Percentiles rank a stretch among this genome's conserved stretches.
phyloP scores from a whole-genome alignment of 1,140 invertebrate genomes.

The Drosophila asahinai region DNA sequence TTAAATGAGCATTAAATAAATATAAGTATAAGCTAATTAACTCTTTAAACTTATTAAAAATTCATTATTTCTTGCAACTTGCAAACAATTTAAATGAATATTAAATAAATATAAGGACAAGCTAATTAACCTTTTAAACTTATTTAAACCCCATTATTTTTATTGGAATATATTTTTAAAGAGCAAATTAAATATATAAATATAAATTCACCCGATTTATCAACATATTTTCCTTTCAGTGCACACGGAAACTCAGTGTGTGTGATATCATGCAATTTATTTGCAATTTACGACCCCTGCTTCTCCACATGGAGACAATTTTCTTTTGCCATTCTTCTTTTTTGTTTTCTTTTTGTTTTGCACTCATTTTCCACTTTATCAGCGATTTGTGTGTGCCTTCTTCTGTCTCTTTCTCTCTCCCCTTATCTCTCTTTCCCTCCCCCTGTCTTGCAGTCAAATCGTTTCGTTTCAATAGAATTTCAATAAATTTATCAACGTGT shows the following conservation, averaged over 20 bases:
- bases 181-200: not conserved
- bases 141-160: too few relatives aligned
- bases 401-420: not conserved
- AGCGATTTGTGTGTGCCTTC: slow-evolving; percentile 61
- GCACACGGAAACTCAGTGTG: not conserved
- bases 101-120: not conserved
- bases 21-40: not conserved
- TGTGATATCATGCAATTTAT: slow-evolving; percentile 56
- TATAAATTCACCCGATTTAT: too few relatives aligned
- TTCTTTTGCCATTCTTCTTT: slow-evolving; percentile 1
- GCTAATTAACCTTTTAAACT: not conserved
- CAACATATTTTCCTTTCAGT: not conserved
- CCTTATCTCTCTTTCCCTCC: not conserved
- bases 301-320: slow-evolving; percentile 31
- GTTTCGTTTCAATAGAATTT: slow-evolving; percentile 83
- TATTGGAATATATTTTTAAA: too few relatives aligned
- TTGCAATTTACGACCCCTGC: slow-evolving; percentile 53
- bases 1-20: not conserved
- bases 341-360: slow-evolving; percentile 42
- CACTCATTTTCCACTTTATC: slow-evolving; percentile 81
- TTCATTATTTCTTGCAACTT: not conserved
- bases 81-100: not conserved
- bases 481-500: slow-evolving; percentile 82
- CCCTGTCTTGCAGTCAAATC: slow-evolving; percentile 67
- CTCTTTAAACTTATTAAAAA: too few relatives aligned